Percentiles rank a stretch among this genome's conserved stretches.
These are phyloP conservation scores for Mugil cephalus DNA, from an alignment of 2,113 vertebrate genomes.

Conservation along the genomic window DNA sequence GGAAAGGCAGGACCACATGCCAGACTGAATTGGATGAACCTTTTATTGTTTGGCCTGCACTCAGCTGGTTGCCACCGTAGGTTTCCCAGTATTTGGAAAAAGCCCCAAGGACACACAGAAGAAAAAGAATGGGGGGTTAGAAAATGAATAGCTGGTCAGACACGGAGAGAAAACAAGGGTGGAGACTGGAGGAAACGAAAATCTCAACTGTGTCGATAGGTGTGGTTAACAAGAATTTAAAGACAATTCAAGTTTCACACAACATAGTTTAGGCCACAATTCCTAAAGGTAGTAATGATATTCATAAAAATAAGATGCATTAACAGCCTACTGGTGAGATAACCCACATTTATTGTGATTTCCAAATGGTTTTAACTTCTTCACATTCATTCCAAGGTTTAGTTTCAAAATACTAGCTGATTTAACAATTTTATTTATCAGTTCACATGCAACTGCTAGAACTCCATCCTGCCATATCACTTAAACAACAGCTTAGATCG, in stretches of 20 bases:
- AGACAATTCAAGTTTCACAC: neutral
- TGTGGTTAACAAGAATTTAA: neutral
- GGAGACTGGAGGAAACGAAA: constrained; percentile 3
- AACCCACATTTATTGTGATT: too few relatives aligned
- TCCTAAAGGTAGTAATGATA: neutral
- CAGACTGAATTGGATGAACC: constrained; percentile 72
- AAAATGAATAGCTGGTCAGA: constrained; percentile 26
- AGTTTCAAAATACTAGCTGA: too few relatives aligned
- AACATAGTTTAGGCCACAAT: neutral
- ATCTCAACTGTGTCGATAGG: neutral
- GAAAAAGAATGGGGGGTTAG: neutral
- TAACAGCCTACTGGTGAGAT: too few relatives aligned
- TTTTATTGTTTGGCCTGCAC: constrained; percentile 70
- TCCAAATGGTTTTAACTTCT: too few relatives aligned
- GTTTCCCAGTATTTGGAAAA: constrained; percentile 44
- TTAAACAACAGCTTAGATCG: too few relatives aligned
- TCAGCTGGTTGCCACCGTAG: constrained; percentile 25
- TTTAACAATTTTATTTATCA: too few relatives aligned
- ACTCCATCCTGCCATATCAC: too few relatives aligned
- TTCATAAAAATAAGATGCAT: neutral
- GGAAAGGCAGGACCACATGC: constrained; percentile 69
- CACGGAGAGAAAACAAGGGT: neutral
- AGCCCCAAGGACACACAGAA: constrained; percentile 25
- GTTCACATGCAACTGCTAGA: too few relatives aligned
- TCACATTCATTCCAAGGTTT: too few relatives aligned